Percentiles rank a stretch among this genome's conserved stretches.
Conservation (phyloP, 1,140 invertebrate genomes). For the Araneus ventricosus region DNA sequence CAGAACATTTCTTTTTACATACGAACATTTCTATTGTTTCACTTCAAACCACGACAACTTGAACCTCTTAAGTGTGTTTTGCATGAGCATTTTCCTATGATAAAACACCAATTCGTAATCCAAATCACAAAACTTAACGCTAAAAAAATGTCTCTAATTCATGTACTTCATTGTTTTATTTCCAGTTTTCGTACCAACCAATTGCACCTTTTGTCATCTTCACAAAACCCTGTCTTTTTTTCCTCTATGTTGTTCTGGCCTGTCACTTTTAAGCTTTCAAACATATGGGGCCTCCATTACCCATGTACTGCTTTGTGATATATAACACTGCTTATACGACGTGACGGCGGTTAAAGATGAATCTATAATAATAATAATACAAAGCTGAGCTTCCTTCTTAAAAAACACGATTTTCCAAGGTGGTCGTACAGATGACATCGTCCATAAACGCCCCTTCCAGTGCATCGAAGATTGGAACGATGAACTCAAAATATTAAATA, state of each 20-base stretch:
- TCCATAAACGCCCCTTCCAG: constrained; percentile 5
- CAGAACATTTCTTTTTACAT: background rate
- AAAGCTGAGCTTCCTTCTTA: constrained; percentile 67
- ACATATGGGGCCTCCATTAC: background rate
- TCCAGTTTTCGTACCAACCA: background rate
- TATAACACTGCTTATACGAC: constrained; percentile 35
- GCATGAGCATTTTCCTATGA: background rate
- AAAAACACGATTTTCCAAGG: constrained; percentile 48
- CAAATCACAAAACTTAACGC: background rate
- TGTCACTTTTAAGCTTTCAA: background rate
- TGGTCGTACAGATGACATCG: constrained; percentile 27
- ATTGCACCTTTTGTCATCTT: constrained; percentile 16
- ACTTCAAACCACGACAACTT: no score
- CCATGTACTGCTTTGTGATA: constrained; percentile 63
- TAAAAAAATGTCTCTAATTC: background rate
- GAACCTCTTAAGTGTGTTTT: no score
- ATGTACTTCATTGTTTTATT: background rate
- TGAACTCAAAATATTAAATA: constrained; percentile 44
- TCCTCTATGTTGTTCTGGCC: background rate
- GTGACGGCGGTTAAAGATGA: constrained; percentile 1
- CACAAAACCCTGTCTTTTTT: background rate
- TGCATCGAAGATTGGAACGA: constrained; percentile 47
- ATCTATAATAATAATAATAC: constrained; percentile 44
- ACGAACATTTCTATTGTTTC: no score
- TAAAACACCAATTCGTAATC: background rate